phyloP scores from a whole-genome alignment of 2,888 invertebrate species.

The Melolontha melolontha region DNA sequence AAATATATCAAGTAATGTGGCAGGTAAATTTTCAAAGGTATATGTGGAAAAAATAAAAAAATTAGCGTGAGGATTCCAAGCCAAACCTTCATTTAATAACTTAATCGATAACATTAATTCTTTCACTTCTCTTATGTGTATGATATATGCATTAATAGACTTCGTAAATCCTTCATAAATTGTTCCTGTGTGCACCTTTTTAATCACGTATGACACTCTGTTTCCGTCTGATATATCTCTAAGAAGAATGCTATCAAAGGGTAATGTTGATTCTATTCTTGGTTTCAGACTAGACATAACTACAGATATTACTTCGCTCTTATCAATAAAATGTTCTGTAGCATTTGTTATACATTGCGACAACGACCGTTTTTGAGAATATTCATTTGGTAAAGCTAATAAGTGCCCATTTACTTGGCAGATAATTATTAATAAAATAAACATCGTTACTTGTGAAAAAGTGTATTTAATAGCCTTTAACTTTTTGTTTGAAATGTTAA shows the following conservation, averaged over 20 bases:
- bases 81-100: conserved; percentile 40
- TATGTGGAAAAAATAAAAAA: conserved; percentile 52
- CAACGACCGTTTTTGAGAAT: conserved; percentile 22
- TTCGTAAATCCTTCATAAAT: conserved; percentile 35
- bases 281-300: conserved; percentile 13
- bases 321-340: conserved; percentile 1
- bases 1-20: conserved; percentile 50
- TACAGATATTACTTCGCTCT: conserved; percentile 1
- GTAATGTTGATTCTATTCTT: conserved; percentile 6
- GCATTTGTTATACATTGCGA: conserved; percentile 11
- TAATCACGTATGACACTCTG: conserved; percentile 12
- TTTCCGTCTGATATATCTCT: conserved; percentile 9
- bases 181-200: background rate
- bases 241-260: conserved; percentile 14
- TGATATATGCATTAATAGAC: conserved; percentile 48
- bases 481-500: background rate
- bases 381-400: conserved; percentile 17
- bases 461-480: background rate
- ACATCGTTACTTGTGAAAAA: background rate
- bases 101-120: conserved; percentile 46
- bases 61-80: conserved; percentile 52
- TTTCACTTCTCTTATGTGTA: conserved; percentile 46
- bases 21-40: conserved; percentile 44
- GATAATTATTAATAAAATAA: conserved; percentile 6
- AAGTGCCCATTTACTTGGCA: conserved; percentile 4